A percentile compares a stretch with the other conserved stretches of the same genome.
These are phyloP conservation scores for Rhinoptilus africanus DNA, from an alignment of 2,113 vertebrate species.

Conservation along the genomic window DNA sequence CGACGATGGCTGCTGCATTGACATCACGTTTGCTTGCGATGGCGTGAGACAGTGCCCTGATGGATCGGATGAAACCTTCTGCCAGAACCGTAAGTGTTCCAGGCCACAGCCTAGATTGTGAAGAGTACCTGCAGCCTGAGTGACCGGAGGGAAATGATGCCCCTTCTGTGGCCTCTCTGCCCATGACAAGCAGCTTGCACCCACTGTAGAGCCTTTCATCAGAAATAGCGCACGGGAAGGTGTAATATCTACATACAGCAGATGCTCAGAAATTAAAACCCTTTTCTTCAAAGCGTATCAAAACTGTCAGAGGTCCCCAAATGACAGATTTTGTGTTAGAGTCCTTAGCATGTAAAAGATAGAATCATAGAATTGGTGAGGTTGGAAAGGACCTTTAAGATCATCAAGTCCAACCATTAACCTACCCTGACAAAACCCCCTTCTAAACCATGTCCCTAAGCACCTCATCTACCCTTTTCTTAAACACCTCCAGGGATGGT, in stretches of 20 bases:
- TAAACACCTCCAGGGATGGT: too few relatives aligned
- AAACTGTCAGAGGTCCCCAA: background rate
- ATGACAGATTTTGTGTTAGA: background rate
- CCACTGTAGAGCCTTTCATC: background rate
- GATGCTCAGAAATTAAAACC: background rate
- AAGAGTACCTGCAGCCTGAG: background rate
- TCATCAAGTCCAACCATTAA: too few relatives aligned
- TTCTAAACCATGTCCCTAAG: too few relatives aligned
- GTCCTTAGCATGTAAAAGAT: background rate
- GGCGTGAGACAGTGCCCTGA: slow-evolving; percentile 90
- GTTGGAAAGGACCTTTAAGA: too few relatives aligned
- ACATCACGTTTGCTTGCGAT: slow-evolving; percentile 91
- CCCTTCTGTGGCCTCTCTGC: background rate
- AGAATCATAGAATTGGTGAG: too few relatives aligned
- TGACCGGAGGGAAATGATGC: background rate
- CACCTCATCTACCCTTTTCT: too few relatives aligned
- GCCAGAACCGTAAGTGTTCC: slow-evolving; percentile 82
- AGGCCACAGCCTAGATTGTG: background rate
- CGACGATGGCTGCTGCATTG: slow-evolving; percentile 93
- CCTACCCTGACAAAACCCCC: too few relatives aligned
- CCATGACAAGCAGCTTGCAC: background rate
- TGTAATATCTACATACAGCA: background rate
- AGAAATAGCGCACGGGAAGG: background rate
- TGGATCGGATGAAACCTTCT: slow-evolving; percentile 93
- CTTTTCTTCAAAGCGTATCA: background rate